These are phyloP conservation scores for Paraplagusia blochii DNA, from an alignment of 2,113 vertebrate genomes.

Conservation along the genomic window DNA sequence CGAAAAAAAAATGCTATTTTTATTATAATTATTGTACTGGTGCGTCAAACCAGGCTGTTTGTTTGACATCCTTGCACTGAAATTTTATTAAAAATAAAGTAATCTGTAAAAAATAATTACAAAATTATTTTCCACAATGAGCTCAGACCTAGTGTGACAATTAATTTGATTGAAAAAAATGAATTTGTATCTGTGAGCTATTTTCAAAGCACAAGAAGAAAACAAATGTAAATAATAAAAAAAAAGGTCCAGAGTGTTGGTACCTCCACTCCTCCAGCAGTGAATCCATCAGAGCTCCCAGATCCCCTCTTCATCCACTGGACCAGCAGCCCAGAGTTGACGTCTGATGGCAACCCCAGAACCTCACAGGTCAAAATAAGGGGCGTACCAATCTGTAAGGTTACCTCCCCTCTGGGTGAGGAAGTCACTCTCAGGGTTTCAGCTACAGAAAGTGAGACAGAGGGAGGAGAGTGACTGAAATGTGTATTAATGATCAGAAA, in stretches of 20 bases:
- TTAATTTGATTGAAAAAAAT: too few relatives aligned
- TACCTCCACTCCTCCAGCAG: slow-evolving; percentile 65
- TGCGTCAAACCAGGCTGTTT: too few relatives aligned
- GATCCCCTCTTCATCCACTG: slow-evolving; percentile 75
- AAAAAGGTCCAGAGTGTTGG: background rate
- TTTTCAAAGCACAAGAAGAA: too few relatives aligned
- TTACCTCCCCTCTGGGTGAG: slow-evolving; percentile 65
- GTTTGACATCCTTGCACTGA: too few relatives aligned
- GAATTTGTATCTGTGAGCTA: too few relatives aligned
- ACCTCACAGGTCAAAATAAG: slow-evolving; percentile 78
- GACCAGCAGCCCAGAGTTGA: slow-evolving; percentile 67
- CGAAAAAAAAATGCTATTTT: too few relatives aligned
- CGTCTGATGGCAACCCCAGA: slow-evolving; percentile 68
- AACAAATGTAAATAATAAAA: background rate
- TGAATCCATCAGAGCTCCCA: slow-evolving; percentile 15
- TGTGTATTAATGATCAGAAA: too few relatives aligned
- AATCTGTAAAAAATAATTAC: too few relatives aligned
- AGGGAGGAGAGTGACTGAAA: background rate
- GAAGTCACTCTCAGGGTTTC: slow-evolving; percentile 77
- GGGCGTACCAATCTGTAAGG: slow-evolving; percentile 70
- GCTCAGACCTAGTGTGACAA: too few relatives aligned
- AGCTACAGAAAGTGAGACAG: slow-evolving; percentile 57
- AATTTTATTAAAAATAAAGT: too few relatives aligned
- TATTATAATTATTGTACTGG: too few relatives aligned
- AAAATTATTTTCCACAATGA: too few relatives aligned